Evolutionary conservation across 1,140 invertebrate species (phyloP), one percentile per base, ranked within the genome.

Genomic region (Pseudobourletiella spinata): DNA sequence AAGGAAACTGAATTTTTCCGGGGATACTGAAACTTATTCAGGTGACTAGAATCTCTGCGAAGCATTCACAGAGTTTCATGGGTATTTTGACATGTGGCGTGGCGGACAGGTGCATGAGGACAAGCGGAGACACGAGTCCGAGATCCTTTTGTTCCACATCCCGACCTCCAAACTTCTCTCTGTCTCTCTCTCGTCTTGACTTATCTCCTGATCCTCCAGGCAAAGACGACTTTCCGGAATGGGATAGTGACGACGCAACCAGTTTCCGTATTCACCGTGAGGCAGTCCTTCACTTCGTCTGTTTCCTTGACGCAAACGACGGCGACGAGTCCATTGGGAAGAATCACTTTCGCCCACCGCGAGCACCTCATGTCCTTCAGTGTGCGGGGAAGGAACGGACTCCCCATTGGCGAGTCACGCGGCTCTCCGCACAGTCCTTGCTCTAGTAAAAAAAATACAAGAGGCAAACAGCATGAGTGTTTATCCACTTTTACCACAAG

Each of bases 181-280:
- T n/a, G n/a, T n/a, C n/a, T n/a, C n/a, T n/a, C n/a, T n/a, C n/a
- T n/a, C n/a, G n/a, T n/a, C n/a, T n/a, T n/a, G n/a, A n/a, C n/a
- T 56, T 56, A 64, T 39, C 67, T 51, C 35, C 52, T 69, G 15
- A 29, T 51, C 20, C 51, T 61, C 67, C 67, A 69, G 16, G 67
- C 67, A 39, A 69, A 69, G 6, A 69, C 67, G n/a, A 69, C 64
- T 60, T 69, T 69, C 16, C 67, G 58, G 57, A 69, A 69, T n/a
- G 67, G 67, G 25, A 69, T 42, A 55, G 28, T 62, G 18, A 69
- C 39, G 22, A 66, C 48, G 51, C 64, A 66, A 42, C 67, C 67
- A 2, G 64, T 66, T 55, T 69, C 67, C n/a, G 67, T 65, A 39
- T 65, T 58, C 20, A 69, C 64, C 28, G 61, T 69, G 18, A 69